phyloP scores from a whole-genome alignment of 1,140 invertebrate species.

The Pseudomyrmex dendroicus region DNA sequence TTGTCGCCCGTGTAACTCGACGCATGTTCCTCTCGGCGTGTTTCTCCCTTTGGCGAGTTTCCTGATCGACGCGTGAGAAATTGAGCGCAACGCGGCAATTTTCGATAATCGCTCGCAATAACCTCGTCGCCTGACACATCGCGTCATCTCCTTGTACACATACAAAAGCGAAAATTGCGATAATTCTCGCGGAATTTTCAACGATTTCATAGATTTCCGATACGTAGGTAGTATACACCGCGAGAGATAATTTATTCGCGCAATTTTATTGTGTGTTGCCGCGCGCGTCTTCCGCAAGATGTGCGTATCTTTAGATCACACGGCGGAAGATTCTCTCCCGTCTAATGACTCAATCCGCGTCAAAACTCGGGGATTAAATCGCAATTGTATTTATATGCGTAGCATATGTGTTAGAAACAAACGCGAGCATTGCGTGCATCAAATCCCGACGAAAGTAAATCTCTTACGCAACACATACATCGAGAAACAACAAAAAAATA shows the following conservation, averaged over 20 bases:
- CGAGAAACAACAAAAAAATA: slow-evolving; percentile 2
- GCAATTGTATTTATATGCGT: too few species aligned
- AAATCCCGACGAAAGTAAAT: too few species aligned
- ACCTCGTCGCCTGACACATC: slow-evolving; percentile 21
- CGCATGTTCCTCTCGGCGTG: neutral
- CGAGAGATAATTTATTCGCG: slow-evolving; percentile 22
- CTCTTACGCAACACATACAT: neutral
- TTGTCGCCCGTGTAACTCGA: slow-evolving; percentile 13
- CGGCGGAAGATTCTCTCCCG: slow-evolving; percentile 1
- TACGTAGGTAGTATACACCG: neutral
- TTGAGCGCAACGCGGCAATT: slow-evolving; percentile 55
- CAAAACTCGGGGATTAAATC: too few species aligned
- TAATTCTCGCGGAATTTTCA: slow-evolving; percentile 41
- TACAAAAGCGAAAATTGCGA: slow-evolving; percentile 33
- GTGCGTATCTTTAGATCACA: too few species aligned
- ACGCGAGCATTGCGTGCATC: too few species aligned
- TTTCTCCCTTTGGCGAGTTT: slow-evolving; percentile 22
- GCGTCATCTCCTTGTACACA: slow-evolving; percentile 32
- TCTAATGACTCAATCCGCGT: too few species aligned
- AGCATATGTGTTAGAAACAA: too few species aligned
- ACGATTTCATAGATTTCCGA: slow-evolving; percentile 44
- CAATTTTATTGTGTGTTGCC: slow-evolving; percentile 48
- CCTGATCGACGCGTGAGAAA: slow-evolving; percentile 48
- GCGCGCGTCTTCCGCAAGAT: neutral
- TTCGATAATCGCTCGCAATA: slow-evolving; percentile 59